A percentile compares a stretch with the other conserved stretches of the same genome.
Conservation (phyloP, 1,140 invertebrate species). For the Platyscapa corneri region DNA sequence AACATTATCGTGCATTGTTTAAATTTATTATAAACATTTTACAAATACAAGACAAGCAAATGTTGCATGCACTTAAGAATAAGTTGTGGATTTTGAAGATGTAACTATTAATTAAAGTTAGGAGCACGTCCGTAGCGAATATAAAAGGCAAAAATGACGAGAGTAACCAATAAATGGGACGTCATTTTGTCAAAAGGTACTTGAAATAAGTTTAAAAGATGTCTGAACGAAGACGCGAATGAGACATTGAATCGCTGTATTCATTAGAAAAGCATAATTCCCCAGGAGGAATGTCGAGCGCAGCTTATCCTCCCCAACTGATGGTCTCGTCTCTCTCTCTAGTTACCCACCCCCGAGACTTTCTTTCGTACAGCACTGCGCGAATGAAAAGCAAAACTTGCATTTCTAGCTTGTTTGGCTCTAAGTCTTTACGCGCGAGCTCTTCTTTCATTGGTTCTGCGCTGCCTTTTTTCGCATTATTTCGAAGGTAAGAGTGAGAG, state of each 20-base stretch:
- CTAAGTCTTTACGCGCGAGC: no score
- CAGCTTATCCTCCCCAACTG: neutral
- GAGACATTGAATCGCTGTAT: slow-evolving; percentile 30
- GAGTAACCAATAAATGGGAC: neutral
- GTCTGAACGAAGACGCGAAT: slow-evolving; percentile 23
- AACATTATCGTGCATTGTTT: no score
- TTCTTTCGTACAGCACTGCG: no score
- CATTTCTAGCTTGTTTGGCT: no score
- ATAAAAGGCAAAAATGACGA: neutral
- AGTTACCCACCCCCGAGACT: neutral
- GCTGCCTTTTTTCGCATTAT: neutral
- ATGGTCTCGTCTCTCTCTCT: neutral
- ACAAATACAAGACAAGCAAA: no score
- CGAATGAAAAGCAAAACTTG: neutral
- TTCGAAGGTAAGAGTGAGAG: neutral
- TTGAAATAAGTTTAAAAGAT: neutral
- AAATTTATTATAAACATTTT: no score
- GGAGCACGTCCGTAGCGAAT: neutral
- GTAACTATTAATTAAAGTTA: no score
- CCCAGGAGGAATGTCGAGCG: neutral
- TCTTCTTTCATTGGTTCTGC: neutral
- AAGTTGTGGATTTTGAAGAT: no score
- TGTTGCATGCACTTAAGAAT: no score
- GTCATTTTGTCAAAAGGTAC: neutral
- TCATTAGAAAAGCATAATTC: neutral